These are phyloP conservation scores for Nesoenas mayeri DNA, from an alignment of 2,113 vertebrate species.

Conservation along the genomic window DNA sequence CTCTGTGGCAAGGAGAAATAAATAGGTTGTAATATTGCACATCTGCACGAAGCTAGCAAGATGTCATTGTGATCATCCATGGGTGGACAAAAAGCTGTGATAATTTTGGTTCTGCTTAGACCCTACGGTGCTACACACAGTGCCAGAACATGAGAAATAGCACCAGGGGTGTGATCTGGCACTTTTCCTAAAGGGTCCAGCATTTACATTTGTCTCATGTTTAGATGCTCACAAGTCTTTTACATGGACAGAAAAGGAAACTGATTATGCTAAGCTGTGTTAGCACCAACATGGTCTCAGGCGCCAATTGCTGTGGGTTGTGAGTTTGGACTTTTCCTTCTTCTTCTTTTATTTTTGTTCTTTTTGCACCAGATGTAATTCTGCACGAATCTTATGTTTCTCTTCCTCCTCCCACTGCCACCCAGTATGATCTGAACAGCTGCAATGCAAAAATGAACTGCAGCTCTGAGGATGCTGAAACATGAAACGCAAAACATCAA, in stretches of 20 bases:
- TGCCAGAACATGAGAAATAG: slow-evolving; percentile 83
- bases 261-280: slow-evolving; percentile 23
- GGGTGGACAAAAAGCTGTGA: slow-evolving; percentile 46
- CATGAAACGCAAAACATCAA: slow-evolving; percentile 44
- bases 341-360: neutral
- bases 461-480: slow-evolving; percentile 64
- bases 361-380: slow-evolving; percentile 49
- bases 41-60: slow-evolving; percentile 42
- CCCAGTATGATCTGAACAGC: slow-evolving; percentile 59
- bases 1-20: slow-evolving; percentile 39
- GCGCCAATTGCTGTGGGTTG: slow-evolving; percentile 43
- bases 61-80: slow-evolving; percentile 43
- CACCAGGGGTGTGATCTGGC: slow-evolving; percentile 81
- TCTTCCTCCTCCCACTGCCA: slow-evolving; percentile 42
- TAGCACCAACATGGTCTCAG: slow-evolving; percentile 71
- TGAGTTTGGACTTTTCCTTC: neutral
- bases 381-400: slow-evolving; percentile 11
- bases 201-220: slow-evolving; percentile 56
- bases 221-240: slow-evolving; percentile 51
- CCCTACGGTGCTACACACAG: slow-evolving; percentile 74
- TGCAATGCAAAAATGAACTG: slow-evolving; percentile 58
- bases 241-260: slow-evolving; percentile 60
- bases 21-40: slow-evolving; percentile 33
- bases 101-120: slow-evolving; percentile 58
- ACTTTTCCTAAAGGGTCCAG: slow-evolving; percentile 75